Percentiles rank a stretch among this genome's conserved stretches.
Evolutionary conservation across 2,888 invertebrate genomes (phyloP).

Genomic region (Tenthredo distinguenda): DNA sequence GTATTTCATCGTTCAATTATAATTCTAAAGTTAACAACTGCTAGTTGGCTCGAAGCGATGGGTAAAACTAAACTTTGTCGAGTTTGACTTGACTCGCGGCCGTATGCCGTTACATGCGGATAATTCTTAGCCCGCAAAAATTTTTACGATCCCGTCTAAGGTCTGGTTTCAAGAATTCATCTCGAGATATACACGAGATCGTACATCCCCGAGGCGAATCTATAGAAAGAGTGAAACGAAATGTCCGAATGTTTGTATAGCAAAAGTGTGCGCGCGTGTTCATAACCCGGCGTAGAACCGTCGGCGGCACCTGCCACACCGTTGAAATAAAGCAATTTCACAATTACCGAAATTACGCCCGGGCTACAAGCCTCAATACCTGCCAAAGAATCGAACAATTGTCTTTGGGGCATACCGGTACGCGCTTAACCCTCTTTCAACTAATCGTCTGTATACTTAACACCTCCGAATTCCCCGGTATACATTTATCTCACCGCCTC

Average conservation of each 20-base stretch:
- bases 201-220: background rate
- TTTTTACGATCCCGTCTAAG: constrained; percentile 20
- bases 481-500: background rate
- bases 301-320: constrained; percentile 67
- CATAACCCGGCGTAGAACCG: constrained; percentile 51
- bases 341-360: constrained; percentile 67
- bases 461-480: constrained; percentile 2
- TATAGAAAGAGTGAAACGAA: constrained; percentile 8
- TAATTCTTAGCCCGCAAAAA: background rate
- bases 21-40: constrained; percentile 57
- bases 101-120: constrained; percentile 1
- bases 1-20: constrained; percentile 61
- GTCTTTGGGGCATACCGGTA: constrained; percentile 32
- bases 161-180: background rate
- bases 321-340: constrained; percentile 69
- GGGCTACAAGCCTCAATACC: background rate
- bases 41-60: background rate
- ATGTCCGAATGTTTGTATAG: constrained; percentile 64
- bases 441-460: constrained; percentile 45
- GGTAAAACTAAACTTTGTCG: background rate
- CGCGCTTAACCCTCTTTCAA: constrained; percentile 13
- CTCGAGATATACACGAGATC: background rate
- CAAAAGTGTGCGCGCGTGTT: constrained; percentile 57
- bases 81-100: background rate
- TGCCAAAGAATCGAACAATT: constrained; percentile 24